Evolutionary conservation across 2,797 vertebrate genomes (phyloP), one percentile per base, ranked within the genome.

Genomic region (Oophaga sylvatica): DNA sequence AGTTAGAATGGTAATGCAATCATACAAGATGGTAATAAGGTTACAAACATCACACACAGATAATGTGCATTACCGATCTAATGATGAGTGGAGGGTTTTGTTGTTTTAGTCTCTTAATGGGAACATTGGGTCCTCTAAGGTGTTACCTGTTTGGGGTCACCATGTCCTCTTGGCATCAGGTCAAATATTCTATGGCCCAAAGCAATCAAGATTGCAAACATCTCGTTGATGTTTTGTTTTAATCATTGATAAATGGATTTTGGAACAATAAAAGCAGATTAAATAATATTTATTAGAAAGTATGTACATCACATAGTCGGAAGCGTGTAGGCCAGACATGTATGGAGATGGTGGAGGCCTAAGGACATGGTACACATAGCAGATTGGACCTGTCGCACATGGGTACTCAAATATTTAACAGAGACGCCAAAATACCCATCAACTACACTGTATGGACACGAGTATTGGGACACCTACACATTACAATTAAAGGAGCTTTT

Each of bases 1-100:
- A 20, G 60, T 68, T 68, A 81, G 68, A 88, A 85, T 81, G 11
- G 31, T 85, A 85, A 88, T 88, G 78, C 63, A 80, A 81, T 85
- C 22, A 68, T 81, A 88, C 31, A 56, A 57, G 56, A 88, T 75
- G 45, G 63, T 85, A 85, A 88, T 88, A 26, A 79, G 83, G 59
- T 77, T 85, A 81, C 70, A 2, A 73, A 68, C 83, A 76, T 45
- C 78, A 73, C 68, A 70, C 19, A 11, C 60, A 65, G 70, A 76
- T 85, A 81, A 87, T 83, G 70, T 87, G n/a, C 11, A 67, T 83
- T 83, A 80, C 67, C 81, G 26, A 20, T 70, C 62, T 60, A 84
- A 79, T 79, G 48, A 78, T 53, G 71, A 56, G 53, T 5, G 5
- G 45, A 20, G 29, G 60, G 29, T 78, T 29, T 83, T 83, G 67